Evolutionary conservation across 2,888 invertebrate genomes (phyloP).

Genomic region (Melieria picta): DNA sequence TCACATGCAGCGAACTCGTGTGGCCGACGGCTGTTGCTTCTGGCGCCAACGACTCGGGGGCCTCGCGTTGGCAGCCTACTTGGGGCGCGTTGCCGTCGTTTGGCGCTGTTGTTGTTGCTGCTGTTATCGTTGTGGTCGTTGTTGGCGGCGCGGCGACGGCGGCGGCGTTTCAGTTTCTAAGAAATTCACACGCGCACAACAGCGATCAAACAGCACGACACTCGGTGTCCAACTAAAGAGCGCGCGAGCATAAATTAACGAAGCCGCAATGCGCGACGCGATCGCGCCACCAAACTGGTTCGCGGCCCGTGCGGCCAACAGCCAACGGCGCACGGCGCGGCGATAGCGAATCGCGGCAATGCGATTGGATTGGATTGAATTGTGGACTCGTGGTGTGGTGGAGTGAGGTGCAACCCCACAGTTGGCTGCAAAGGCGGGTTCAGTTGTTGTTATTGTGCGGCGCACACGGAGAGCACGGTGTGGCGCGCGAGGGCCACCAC

Average conservation of each 20-base stretch:
- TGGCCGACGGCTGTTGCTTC: too few species aligned
- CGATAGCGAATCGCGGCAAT: conserved; percentile 21
- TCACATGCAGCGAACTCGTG: too few species aligned
- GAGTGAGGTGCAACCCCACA: too few species aligned
- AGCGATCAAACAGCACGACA: conserved; percentile 61
- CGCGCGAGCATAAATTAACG: conserved; percentile 62
- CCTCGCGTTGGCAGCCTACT: too few species aligned
- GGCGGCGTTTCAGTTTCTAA: too few species aligned
- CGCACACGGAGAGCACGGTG: neutral
- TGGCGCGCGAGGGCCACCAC: neutral
- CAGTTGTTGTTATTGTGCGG: conserved; percentile 3
- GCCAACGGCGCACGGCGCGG: conserved; percentile 10
- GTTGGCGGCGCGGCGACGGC: too few species aligned
- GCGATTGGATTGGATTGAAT: conserved; percentile 16
- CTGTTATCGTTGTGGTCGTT: too few species aligned
- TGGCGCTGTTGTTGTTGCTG: too few species aligned
- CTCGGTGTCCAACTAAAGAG: conserved; percentile 61
- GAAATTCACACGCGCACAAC: conserved; percentile 21
- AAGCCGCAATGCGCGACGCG: conserved; percentile 45
- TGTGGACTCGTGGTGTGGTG: neutral
- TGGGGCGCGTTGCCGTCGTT: too few species aligned
- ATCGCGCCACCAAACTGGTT: conserved; percentile 54
- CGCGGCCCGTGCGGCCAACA: conserved; percentile 32
- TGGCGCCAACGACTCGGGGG: too few species aligned
- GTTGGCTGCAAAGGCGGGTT: too few species aligned